Percentiles rank a stretch among this genome's conserved stretches.
Evolutionary conservation across 1,140 invertebrate species (phyloP).

Genomic region (Calosoma granatense): DNA sequence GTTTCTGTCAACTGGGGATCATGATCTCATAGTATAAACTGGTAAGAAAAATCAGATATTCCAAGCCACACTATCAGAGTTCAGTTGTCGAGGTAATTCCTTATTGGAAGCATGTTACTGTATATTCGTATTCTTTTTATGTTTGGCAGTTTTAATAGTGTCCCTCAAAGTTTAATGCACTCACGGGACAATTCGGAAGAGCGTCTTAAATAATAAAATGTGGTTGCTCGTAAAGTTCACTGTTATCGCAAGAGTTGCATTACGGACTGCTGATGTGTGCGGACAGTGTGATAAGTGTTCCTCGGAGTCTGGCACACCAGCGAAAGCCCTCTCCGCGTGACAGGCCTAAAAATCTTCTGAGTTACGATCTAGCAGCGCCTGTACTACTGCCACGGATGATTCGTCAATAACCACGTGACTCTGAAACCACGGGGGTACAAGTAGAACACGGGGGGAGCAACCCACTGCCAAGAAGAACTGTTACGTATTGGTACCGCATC

Average conservation of each 20-base stretch:
- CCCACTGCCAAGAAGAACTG: neutral
- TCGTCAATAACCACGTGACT: constrained; percentile 1
- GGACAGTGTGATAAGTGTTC: neutral
- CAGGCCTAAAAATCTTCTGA: neutral
- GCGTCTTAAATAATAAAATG: neutral
- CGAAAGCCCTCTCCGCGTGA: neutral
- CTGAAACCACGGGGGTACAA: too few species aligned
- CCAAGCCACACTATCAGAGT: too few species aligned
- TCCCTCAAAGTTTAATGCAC: too few species aligned
- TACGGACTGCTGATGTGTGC: neutral
- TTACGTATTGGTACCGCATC: constrained; percentile 1
- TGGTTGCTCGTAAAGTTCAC: neutral
- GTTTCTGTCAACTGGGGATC: too few species aligned
- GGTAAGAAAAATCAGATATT: too few species aligned
- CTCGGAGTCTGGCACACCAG: neutral
- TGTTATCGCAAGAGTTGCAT: neutral
- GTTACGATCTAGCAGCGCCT: constrained; percentile 4
- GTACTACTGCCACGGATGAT: neutral
- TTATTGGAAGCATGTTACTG: too few species aligned
- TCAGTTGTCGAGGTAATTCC: too few species aligned
- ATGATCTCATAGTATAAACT: too few species aligned
- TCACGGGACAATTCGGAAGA: too few species aligned
- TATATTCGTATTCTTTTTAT: too few species aligned
- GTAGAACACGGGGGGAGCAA: neutral
- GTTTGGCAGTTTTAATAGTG: too few species aligned